These are phyloP conservation scores for Trachelus iudaicus DNA, from an alignment of 2,888 invertebrate genomes.

Conservation along the genomic window DNA sequence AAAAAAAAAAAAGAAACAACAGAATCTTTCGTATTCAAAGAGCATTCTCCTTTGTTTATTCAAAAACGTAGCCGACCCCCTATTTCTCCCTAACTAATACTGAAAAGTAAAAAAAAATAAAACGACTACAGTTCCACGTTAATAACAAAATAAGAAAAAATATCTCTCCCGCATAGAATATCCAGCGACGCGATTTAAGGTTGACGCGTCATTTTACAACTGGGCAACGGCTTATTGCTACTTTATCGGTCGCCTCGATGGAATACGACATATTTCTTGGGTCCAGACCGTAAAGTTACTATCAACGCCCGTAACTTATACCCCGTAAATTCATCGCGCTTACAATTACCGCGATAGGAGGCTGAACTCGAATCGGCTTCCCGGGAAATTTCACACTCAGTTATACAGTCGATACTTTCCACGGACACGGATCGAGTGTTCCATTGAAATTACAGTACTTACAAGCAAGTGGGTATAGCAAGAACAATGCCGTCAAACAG, in stretches of 20 bases:
- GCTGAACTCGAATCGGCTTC: neutral
- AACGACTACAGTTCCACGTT: neutral
- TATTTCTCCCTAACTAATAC: neutral
- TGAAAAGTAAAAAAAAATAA: neutral
- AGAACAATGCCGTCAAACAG: neutral
- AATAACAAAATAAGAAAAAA: neutral
- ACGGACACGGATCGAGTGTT: neutral
- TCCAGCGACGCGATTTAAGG: neutral
- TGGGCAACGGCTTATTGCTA: neutral
- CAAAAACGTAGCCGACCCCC: neutral
- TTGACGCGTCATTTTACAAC: neutral
- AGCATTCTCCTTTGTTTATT: neutral
- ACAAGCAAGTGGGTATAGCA: neutral
- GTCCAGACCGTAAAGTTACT: constrained; percentile 1
- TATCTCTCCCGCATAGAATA: neutral
- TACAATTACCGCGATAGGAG: constrained; percentile 1
- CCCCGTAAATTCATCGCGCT: constrained; percentile 1
- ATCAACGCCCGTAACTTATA: constrained; percentile 8
- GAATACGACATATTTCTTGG: constrained; percentile 5
- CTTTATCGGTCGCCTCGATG: constrained; percentile 4
- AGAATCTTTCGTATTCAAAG: neutral
- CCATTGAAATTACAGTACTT: neutral
- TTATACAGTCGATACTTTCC: neutral
- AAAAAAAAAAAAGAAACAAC: neutral
- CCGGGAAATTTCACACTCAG: neutral